Evolutionary conservation across 1,140 invertebrate genomes (phyloP).

Genomic region (Heliothis subflexa): DNA sequence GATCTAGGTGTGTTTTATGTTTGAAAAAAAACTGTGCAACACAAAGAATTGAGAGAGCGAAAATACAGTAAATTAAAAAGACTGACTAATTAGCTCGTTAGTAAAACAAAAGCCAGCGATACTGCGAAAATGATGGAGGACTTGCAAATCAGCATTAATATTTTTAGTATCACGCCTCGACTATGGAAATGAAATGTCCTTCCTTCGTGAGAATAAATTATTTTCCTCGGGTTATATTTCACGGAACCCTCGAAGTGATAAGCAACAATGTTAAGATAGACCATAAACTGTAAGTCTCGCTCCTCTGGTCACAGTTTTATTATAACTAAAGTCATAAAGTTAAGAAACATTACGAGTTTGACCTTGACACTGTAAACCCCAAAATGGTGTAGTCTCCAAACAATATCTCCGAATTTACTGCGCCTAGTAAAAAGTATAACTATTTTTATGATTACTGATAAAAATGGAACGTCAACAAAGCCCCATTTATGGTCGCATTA

Average conservation of each 20-base stretch:
- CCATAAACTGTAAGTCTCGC: slow-evolving; percentile 39
- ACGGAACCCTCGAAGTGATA: slow-evolving; percentile 22
- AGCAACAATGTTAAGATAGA: slow-evolving; percentile 38
- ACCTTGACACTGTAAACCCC: slow-evolving; percentile 28
- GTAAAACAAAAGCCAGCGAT: slow-evolving; percentile 12
- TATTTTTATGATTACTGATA: slow-evolving; percentile 49
- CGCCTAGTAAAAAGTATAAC: slow-evolving; percentile 44
- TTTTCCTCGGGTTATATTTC: slow-evolving; percentile 27
- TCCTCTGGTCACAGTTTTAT: slow-evolving; percentile 51
- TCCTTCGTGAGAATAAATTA: slow-evolving; percentile 17
- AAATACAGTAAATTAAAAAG: background rate
- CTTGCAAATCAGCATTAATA: slow-evolving; percentile 27
- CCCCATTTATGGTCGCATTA: slow-evolving; percentile 39
- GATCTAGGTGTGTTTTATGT: too few species aligned
- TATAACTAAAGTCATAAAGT: slow-evolving; percentile 48
- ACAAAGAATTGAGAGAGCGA: slow-evolving; percentile 4
- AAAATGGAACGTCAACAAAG: slow-evolving; percentile 38
- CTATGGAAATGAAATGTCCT: slow-evolving; percentile 41
- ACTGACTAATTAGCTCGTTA: slow-evolving; percentile 23
- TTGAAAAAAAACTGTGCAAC: background rate
- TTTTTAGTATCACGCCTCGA: slow-evolving; percentile 12
- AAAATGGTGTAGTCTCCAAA: slow-evolving; percentile 11
- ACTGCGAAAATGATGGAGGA: slow-evolving; percentile 10
- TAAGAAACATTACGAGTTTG: slow-evolving; percentile 44
- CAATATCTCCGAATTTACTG: slow-evolving; percentile 44